Conservation (phyloP, 2,797 vertebrate genomes). For the Microchirus variegatus region DNA sequence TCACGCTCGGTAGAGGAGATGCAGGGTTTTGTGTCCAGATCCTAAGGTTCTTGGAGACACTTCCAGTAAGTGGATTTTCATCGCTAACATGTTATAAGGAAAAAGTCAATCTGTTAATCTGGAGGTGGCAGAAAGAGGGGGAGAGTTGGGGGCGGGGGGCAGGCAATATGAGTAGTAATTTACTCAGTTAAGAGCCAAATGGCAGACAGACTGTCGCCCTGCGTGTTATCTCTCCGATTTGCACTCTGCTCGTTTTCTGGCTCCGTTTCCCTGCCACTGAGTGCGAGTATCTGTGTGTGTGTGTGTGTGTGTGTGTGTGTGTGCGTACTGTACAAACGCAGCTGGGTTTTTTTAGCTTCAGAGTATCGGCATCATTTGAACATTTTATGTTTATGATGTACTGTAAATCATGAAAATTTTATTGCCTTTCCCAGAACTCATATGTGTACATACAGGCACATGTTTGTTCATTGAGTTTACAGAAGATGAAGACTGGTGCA, state of each 20-base stretch:
- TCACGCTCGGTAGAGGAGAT: conserved; percentile 43
- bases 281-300: conserved; percentile 40
- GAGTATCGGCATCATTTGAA: conserved; percentile 42
- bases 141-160: conserved; percentile 64
- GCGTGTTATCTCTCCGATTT: conserved; percentile 90
- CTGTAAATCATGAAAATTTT: conserved; percentile 51
- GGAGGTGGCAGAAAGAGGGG: conserved; percentile 64
- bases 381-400: conserved; percentile 52
- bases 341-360: conserved; percentile 40
- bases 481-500: conserved; percentile 32
- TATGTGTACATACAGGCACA: conserved; percentile 43
- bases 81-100: conserved; percentile 76
- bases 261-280: conserved; percentile 48
- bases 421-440: conserved; percentile 40
- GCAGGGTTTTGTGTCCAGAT: conserved; percentile 38
- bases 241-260: conserved; percentile 88
- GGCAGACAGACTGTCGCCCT: conserved; percentile 95
- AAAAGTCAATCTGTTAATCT: conserved; percentile 78
- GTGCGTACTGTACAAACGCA: conserved; percentile 39
- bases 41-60: conserved; percentile 48
- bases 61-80: conserved; percentile 73
- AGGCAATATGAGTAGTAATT: conserved; percentile 85
- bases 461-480: conserved; percentile 50
- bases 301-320: no score
- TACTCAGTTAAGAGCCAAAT: conserved; percentile 92